These are phyloP conservation scores for Campoletis sonorensis DNA, from an alignment of 1,140 invertebrate genomes.

Conservation along the genomic window DNA sequence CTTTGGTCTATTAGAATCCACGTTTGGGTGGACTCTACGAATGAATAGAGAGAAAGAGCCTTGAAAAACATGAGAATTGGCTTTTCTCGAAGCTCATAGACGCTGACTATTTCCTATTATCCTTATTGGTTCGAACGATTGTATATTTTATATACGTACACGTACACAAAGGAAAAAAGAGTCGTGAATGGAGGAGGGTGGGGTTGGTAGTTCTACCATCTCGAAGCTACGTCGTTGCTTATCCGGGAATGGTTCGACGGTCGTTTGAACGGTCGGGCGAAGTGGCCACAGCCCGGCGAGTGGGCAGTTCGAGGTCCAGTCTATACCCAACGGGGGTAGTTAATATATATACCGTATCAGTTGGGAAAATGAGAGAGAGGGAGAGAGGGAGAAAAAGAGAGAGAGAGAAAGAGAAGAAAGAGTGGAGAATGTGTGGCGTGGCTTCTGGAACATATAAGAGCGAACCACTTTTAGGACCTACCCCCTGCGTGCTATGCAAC, in stretches of 20 bases:
- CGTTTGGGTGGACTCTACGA: background rate
- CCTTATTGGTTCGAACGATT: conserved; percentile 46
- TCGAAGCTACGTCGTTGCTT: conserved; percentile 34
- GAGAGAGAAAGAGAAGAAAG: conserved; percentile 1
- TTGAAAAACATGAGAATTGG: conserved; percentile 17
- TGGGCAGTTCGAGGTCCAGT: conserved; percentile 41
- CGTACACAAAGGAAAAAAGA: background rate
- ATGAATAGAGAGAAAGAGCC: background rate
- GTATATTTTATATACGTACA: background rate
- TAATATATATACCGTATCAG: conserved; percentile 31
- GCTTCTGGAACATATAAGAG: conserved; percentile 30
- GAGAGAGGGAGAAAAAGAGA: conserved; percentile 8
- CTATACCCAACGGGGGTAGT: conserved; percentile 13
- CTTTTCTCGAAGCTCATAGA: conserved; percentile 10
- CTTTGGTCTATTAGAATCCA: conserved; percentile 9
- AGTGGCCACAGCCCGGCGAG: conserved; percentile 32
- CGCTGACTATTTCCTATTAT: conserved; percentile 55
- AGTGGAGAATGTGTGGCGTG: conserved; percentile 31
- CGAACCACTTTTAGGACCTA: conserved; percentile 20
- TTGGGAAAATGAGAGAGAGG: conserved; percentile 11
- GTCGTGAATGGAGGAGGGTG: conserved; percentile 20
- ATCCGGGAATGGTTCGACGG: conserved; percentile 39
- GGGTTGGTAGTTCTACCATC: background rate
- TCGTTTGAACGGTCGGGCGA: conserved; percentile 26
- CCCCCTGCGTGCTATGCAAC: conserved; percentile 45